These are phyloP conservation scores for Nettapus auritus DNA, from an alignment of 2,113 vertebrate genomes.

Conservation along the genomic window DNA sequence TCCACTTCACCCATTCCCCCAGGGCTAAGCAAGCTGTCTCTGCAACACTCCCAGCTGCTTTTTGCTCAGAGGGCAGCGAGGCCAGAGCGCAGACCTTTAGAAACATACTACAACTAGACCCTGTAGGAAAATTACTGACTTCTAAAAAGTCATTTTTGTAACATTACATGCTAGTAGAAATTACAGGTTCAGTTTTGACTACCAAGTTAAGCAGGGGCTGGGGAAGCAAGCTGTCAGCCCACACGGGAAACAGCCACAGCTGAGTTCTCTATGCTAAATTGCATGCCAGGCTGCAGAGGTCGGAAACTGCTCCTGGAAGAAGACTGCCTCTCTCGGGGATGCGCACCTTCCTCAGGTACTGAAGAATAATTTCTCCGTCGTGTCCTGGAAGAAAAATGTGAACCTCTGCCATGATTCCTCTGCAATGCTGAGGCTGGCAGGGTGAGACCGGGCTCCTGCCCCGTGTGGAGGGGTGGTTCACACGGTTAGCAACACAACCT, in stretches of 20 bases:
- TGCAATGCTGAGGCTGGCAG: not conserved
- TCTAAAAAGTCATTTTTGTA: not conserved
- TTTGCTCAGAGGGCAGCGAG: not conserved
- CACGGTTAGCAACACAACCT: not conserved
- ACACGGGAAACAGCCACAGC: not conserved
- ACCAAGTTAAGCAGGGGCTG: not conserved
- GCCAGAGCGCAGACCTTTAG: not conserved
- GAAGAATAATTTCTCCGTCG: not conserved
- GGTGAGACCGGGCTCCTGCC: not conserved
- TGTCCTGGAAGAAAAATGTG: not conserved
- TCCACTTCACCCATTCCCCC: conserved; percentile 4
- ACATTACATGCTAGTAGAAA: not conserved
- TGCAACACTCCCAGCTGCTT: not conserved
- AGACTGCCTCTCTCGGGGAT: accelerated
- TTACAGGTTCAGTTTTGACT: not conserved
- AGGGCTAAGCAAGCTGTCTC: not conserved
- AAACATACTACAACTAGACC: not conserved
- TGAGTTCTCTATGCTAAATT: not conserved
- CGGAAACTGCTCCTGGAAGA: not conserved
- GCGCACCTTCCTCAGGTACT: not conserved
- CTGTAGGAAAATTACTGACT: not conserved
- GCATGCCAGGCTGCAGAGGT: not conserved
- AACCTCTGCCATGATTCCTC: too few species aligned
- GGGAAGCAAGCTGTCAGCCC: not conserved
- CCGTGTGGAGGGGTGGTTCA: not conserved